A percentile compares a stretch with the other conserved stretches of the same genome.
Evolutionary conservation across 2,113 vertebrate species (phyloP).

Genomic region (Dissostichus mawsoni): DNA sequence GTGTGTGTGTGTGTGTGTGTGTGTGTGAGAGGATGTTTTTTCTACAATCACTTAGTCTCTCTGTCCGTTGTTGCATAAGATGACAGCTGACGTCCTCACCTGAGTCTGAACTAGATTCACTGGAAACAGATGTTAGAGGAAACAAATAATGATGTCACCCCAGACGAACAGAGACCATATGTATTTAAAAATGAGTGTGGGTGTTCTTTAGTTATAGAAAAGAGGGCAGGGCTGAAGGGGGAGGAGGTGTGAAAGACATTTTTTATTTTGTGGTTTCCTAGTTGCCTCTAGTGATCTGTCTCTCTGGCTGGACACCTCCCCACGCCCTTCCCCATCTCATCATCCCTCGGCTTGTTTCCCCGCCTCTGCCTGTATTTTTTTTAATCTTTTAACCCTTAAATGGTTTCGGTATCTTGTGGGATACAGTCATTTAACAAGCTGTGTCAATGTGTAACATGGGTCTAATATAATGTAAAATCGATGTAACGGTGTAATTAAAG

Average conservation of each 20-base stretch:
- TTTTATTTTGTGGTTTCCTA: constrained; percentile 9
- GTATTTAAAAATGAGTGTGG: constrained; percentile 21
- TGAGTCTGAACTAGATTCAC: constrained; percentile 63
- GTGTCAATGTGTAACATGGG: no score
- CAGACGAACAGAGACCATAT: constrained; percentile 20
- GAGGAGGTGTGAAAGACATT: neutral
- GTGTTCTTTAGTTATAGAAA: neutral
- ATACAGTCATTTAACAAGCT: no score
- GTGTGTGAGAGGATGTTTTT: neutral
- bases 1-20: constrained; percentile 7
- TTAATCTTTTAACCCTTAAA: neutral
- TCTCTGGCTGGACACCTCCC: neutral
- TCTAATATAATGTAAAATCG: no score
- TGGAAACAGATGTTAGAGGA: constrained; percentile 73
- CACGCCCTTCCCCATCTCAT: neutral
- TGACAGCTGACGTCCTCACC: constrained; percentile 49
- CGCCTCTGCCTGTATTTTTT: neutral
- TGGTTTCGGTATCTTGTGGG: no score
- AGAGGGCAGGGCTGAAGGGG: neutral
- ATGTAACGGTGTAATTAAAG: no score
- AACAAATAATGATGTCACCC: constrained; percentile 73
- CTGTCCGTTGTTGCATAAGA: constrained; percentile 18
- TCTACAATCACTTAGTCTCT: constrained; percentile 4
- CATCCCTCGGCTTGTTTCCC: neutral
- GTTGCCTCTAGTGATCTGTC: constrained; percentile 3